Conservation (phyloP, 2,113 vertebrate species). For the Telmatochromis brichardi region DNA sequence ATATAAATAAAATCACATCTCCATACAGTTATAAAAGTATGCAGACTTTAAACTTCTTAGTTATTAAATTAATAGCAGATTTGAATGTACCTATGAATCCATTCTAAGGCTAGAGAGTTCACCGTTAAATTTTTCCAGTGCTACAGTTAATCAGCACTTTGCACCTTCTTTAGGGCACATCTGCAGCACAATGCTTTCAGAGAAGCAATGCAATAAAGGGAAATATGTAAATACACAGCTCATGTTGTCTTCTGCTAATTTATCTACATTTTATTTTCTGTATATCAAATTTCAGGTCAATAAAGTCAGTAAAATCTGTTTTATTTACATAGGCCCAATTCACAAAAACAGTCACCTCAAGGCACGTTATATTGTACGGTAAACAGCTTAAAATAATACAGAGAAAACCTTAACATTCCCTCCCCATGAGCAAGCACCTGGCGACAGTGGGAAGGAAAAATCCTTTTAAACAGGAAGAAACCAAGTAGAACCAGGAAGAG, state of each 20-base stretch:
- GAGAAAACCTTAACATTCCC: not conserved
- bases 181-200: not conserved
- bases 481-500: not conserved
- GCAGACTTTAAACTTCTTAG: not conserved
- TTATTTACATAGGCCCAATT: not conserved
- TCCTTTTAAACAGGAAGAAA: not conserved
- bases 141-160: not conserved
- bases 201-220: not conserved
- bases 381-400: not conserved
- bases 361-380: not conserved
- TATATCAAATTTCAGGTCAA: not conserved
- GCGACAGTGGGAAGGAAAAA: not conserved
- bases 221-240: not conserved
- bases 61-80: not conserved
- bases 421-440: not conserved
- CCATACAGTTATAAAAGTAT: not conserved
- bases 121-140: not conserved
- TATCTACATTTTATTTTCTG: not conserved
- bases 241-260: not conserved
- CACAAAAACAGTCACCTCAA: not conserved
- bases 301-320: not conserved
- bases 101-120: not conserved
- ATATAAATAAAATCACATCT: not conserved
- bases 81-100: not conserved
- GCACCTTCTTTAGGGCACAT: not conserved